phyloP scores from a whole-genome alignment of 2,113 vertebrate genomes.

The Monarcha castaneiventris region DNA sequence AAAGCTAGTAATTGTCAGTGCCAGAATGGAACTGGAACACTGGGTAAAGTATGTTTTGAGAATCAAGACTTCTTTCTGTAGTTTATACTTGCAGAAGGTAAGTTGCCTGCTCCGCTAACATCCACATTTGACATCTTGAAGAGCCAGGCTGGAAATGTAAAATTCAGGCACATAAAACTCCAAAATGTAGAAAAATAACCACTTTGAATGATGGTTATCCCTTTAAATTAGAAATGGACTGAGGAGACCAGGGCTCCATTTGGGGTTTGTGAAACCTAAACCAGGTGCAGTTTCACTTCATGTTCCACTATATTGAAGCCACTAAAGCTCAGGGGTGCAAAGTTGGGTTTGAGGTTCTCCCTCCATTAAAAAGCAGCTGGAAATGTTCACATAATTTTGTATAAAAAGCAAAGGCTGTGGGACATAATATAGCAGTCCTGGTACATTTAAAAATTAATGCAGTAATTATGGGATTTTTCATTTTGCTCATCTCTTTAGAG shows the following conservation, averaged over 20 bases:
- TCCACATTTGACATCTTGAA: background rate
- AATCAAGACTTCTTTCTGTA: background rate
- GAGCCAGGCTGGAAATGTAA: background rate
- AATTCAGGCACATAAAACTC: background rate
- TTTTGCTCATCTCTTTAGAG: constrained; percentile 3
- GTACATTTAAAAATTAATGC: constrained; percentile 22
- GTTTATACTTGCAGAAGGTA: background rate
- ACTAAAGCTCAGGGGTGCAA: constrained; percentile 2
- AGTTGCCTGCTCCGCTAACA: background rate
- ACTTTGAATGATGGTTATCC: background rate
- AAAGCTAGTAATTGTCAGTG: background rate
- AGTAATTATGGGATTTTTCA: constrained; percentile 1
- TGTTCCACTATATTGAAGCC: background rate
- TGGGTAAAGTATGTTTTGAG: background rate
- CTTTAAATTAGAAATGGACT: constrained; percentile 3
- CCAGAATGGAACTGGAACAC: background rate
- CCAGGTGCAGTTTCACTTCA: constrained; percentile 16
- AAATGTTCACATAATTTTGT: constrained; percentile 8
- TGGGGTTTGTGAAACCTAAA: constrained; percentile 26
- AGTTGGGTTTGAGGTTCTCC: background rate
- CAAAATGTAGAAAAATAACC: constrained; percentile 13
- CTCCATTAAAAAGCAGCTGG: constrained; percentile 15
- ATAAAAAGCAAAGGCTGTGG: background rate
- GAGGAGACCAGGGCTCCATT: background rate
- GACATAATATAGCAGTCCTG: background rate